Evolutionary conservation across 1,140 invertebrate genomes (phyloP), one percentile per base, ranked within the genome.

Genomic region (Anastrepha ludens): DNA sequence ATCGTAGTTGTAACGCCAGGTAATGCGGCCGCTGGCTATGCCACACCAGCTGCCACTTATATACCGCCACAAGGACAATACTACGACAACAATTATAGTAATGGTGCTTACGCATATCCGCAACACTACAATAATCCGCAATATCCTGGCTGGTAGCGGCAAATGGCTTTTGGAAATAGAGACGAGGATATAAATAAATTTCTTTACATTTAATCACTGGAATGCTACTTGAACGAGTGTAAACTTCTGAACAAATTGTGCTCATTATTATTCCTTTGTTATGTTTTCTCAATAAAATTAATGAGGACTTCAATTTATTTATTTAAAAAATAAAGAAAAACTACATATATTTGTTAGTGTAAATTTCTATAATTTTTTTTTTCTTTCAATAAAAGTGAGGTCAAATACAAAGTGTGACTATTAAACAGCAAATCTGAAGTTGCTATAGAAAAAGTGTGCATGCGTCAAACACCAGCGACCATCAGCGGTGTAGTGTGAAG

Each of bases 111-210:
- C 17, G 1, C 39, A 0, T 81, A 81, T 81, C 74, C 44, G 47
- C 44, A 13, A 81, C 88, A 89, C 39, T 88, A 89, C 87, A 88
- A 88, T 65, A 89, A 87, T 9, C 90, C 90, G 0, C 91, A 90
- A 4, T 91, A 91, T 90, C 89, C 89, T 1, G 87, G 88, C 15
- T 91, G 89, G 89, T 91, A 89, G 85, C 20, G 3, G 87, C 15
- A 65, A 87, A 3, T 13, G n/a, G 7, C 47, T 81, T 74, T 2
- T n/a, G 17, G 70, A 8, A n/a, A 17, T 44, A 7, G 15, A 17
- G 5, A n/a, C n/a, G n/a, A n/a, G n/a, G n/a, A n/a, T n/a, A n/a
- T n/a, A n/a, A n/a, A n/a, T n/a, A n/a, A 47, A 74, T 44, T 81
- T 50, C 29, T 29, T 29, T 29, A 29, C 29, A 29, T 29, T 29